These are phyloP conservation scores for Brachyhypopomus gauderio DNA, from an alignment of 2,113 vertebrate species.

Conservation along the genomic window DNA sequence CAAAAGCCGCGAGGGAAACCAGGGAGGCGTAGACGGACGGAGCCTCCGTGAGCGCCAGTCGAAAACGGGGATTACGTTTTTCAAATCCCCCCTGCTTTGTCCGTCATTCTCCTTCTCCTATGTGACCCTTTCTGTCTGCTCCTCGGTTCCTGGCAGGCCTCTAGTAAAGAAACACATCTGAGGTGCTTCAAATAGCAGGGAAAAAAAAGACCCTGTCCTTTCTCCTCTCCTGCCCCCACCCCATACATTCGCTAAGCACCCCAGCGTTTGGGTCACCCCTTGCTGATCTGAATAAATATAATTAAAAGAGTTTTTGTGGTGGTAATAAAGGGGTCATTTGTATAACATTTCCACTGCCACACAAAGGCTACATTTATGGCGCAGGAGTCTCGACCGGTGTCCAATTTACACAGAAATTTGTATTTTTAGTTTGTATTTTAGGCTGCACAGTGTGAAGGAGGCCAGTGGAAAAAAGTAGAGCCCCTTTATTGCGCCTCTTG, in stretches of 20 bases:
- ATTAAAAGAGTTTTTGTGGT: conserved; percentile 98
- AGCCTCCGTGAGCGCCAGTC: conserved; percentile 35
- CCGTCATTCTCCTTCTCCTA: conserved; percentile 42
- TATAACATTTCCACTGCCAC: conserved; percentile 94
- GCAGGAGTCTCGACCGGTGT: conserved; percentile 80
- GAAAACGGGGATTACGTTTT: conserved; percentile 55
- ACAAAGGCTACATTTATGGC: conserved; percentile 99
- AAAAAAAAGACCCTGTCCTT: conserved; percentile 11
- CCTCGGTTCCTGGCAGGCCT: conserved; percentile 18
- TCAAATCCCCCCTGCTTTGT: conserved; percentile 46
- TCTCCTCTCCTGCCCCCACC: conserved; percentile 33
- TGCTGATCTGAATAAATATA: conserved; percentile 95
- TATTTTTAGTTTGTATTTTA: conserved; percentile 88
- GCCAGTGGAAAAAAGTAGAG: conserved; percentile 79
- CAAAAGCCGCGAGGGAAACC: conserved; percentile 27
- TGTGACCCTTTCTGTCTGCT: conserved; percentile 33
- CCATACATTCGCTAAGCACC: conserved; percentile 39
- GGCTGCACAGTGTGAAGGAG: conserved; percentile 71
- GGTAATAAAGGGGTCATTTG: conserved; percentile 99
- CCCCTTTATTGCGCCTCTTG: conserved; percentile 80
- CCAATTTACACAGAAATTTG: conserved; percentile 93
- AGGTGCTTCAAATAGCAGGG: conserved; percentile 39
- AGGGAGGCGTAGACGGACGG: conserved; percentile 38
- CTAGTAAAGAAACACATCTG: conserved; percentile 35
- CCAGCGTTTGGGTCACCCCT: conserved; percentile 72